Percentiles rank a stretch among this genome's conserved stretches.
phyloP scores from a whole-genome alignment of 1,140 invertebrate species.

The Chymomyza costata region DNA sequence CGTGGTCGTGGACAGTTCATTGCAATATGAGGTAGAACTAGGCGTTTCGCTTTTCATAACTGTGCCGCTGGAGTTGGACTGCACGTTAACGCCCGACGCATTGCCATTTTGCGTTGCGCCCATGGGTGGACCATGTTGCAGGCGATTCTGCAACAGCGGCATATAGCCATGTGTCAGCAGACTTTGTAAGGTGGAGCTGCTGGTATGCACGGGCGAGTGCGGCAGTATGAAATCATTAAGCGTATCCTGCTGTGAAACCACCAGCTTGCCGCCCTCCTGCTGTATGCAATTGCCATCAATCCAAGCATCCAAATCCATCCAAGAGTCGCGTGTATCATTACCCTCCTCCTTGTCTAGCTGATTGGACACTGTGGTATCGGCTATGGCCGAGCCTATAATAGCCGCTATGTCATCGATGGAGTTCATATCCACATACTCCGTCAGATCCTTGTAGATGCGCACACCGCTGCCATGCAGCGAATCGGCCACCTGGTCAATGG shows the following conservation, averaged over 20 bases:
- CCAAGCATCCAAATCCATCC: slow-evolving; percentile 90
- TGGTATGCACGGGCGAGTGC: slow-evolving; percentile 79
- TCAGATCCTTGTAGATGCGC: slow-evolving; percentile 72
- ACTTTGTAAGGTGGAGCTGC: slow-evolving; percentile 82
- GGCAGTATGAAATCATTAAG: slow-evolving; percentile 82
- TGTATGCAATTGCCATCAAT: slow-evolving; percentile 84
- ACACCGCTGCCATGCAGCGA: slow-evolving; percentile 74
- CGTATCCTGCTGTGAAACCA: slow-evolving; percentile 79
- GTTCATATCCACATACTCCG: slow-evolving; percentile 81
- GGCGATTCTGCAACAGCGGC: slow-evolving; percentile 83
- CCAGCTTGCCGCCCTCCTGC: slow-evolving; percentile 78
- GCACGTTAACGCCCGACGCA: background rate
- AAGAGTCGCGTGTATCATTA: slow-evolving; percentile 81
- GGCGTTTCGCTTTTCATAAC: slow-evolving; percentile 80
- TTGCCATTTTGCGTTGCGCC: slow-evolving; percentile 3
- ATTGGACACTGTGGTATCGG: slow-evolving; percentile 87
- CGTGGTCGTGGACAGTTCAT: slow-evolving; percentile 82
- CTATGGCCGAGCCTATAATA: slow-evolving; percentile 92
- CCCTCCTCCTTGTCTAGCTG: slow-evolving; percentile 81
- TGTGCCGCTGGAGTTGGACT: slow-evolving; percentile 7
- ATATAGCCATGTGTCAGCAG: slow-evolving; percentile 87
- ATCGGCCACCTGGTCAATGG: slow-evolving; percentile 74
- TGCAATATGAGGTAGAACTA: slow-evolving; percentile 85
- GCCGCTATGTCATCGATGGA: slow-evolving; percentile 89
- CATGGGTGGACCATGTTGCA: slow-evolving; percentile 82